Evolutionary conservation across 1,140 invertebrate species (phyloP).

Genomic region (Drosophila suzukii): DNA sequence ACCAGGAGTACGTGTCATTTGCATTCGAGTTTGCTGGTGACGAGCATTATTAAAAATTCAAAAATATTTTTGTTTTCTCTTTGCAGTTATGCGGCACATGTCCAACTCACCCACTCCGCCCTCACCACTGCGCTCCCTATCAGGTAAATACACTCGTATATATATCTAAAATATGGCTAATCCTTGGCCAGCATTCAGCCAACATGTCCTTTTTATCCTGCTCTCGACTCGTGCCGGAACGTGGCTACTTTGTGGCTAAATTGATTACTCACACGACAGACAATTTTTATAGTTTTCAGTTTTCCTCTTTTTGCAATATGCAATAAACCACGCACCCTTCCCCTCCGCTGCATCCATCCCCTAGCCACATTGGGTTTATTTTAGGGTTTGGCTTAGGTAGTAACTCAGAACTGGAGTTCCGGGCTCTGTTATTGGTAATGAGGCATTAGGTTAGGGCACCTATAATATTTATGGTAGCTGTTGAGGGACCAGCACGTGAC

Average conservation of each 20-base stretch:
- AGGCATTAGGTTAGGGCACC: constrained; percentile 36
- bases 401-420: constrained; percentile 31
- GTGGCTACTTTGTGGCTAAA: constrained; percentile 81
- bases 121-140: constrained; percentile 77
- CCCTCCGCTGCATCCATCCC: constrained; percentile 24
- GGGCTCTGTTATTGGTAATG: constrained; percentile 32
- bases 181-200: constrained; percentile 70
- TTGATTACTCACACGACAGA: constrained; percentile 76
- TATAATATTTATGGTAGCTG: constrained; percentile 43
- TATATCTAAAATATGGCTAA: constrained; percentile 40
- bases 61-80: constrained; percentile 37
- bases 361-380: constrained; percentile 26
- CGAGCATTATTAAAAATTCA: constrained; percentile 24
- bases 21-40: constrained; percentile 35
- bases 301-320: constrained; percentile 34
- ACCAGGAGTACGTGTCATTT: constrained; percentile 66
- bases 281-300: constrained; percentile 47
- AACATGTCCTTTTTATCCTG: constrained; percentile 52
- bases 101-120: constrained; percentile 81
- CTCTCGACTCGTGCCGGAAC: constrained; percentile 57
- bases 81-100: constrained; percentile 83
- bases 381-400: constrained; percentile 40
- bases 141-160: constrained; percentile 66
- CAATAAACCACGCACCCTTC: constrained; percentile 37
- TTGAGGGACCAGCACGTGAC: constrained; percentile 65